Base-by-base conservation (phyloP, 1,140 invertebrate genomes). In the Neodiprion lecontei region DNA sequence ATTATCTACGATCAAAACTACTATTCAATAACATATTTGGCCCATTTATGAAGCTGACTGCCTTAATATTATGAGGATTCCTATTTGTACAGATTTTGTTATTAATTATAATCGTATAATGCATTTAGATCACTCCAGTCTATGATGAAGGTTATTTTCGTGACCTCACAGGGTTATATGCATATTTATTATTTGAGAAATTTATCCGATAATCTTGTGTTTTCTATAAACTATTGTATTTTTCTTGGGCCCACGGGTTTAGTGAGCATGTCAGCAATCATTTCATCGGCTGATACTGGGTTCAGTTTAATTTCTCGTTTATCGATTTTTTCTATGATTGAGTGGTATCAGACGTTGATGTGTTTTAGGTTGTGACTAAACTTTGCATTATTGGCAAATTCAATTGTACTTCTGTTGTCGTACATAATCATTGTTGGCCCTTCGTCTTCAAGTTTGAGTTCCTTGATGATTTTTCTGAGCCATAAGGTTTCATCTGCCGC, bases 401-500 rank as follows among this genome's bases (percentile, higher is more conserved):
- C 53, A 14, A 61, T 61, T 61, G 53, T 8, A 61, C 53, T 61
- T 17, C 53, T 61, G 53, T 61, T 61, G 53, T 61, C 53, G 5
- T 9, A 61, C 53, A 61, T 61, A 17, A 61, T 61, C 53, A 61
- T 61, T 61, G 53, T 61, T 61, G 53, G 53, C 5, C 53, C 53
- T 61, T 61, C 53, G 53, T 0, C 53, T 61, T 61, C 53, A 9
- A 61, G 53, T 72, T 8, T 48, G 0, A 74, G 21, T 61, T 70
- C 73, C 9, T 10, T 14, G 23, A 49, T 7, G 7, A 70, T 53
- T 11, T 28, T 40, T 40, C 68, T n/a, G 11, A 74, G 50, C 17
- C 14, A 61, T 9, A 74, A 9, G 3, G 73, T 50, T 70, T 70
- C 28, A 12, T 74, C 23, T 28, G 50, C 17, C 1, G 68, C 73